phyloP scores from a whole-genome alignment of 1,140 invertebrate genomes.

The Ceratoteleas bidentatus region DNA sequence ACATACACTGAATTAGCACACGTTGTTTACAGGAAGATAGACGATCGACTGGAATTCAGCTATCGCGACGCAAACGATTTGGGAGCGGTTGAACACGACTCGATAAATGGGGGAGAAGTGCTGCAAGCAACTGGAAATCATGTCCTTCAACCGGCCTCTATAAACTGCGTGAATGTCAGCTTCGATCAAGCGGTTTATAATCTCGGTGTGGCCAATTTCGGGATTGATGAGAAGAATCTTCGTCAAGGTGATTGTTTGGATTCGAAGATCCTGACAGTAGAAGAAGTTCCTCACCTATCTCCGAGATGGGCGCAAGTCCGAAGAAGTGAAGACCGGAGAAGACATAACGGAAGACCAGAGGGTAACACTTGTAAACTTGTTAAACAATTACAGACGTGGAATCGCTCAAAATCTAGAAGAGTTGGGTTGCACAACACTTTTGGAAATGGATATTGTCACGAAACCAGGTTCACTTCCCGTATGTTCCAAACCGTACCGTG shows the following conservation, averaged over 20 bases:
- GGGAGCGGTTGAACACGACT: neutral
- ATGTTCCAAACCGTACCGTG: constrained; percentile 4
- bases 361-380: neutral
- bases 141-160: neutral
- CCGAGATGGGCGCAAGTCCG: neutral
- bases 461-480: constrained; percentile 1
- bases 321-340: constrained; percentile 1
- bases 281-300: neutral
- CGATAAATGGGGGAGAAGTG: neutral
- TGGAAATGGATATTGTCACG: constrained; percentile 3
- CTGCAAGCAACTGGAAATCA: neutral
- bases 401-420: constrained; percentile 1
- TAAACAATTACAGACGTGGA: constrained; percentile 8
- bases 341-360: neutral
- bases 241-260: neutral
- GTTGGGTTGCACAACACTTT: neutral
- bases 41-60: constrained; percentile 12
- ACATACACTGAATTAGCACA: constrained; percentile 14
- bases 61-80: neutral
- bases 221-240: neutral
- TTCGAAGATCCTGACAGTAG: neutral
- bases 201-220: neutral
- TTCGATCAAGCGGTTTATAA: neutral
- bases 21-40: constrained; percentile 20
- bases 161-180: neutral